Base-by-base conservation (phyloP, 2,113 vertebrate genomes). In the Ardeotis arabs region DNA sequence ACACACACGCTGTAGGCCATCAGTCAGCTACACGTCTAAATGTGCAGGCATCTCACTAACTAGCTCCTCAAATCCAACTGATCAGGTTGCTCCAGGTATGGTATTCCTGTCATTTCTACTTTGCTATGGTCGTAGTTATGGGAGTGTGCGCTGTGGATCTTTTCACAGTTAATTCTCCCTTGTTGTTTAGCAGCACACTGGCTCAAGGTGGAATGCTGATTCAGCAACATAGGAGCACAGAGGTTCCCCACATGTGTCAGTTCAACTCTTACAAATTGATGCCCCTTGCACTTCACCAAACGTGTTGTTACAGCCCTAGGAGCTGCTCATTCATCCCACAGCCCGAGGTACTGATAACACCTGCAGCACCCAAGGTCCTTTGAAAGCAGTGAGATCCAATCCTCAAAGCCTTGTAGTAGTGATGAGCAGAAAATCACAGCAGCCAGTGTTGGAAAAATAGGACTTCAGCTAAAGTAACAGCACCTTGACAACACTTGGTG, bases 401-500 rank as follows among this genome's bases (percentile, higher is more conserved):
- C 69, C 84, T 63, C 44, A 52, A 56, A 87, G 58, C 44, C 78
- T 50, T 59, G 27, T 78, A 88, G 68, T 15, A 67, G 73, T 13
- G 80, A 96, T 70, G 90, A 90, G 87, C 59, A 92, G 85, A 91
- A 95, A 95, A 69, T 83, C 79, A 64, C 74, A 60, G 80, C 84
- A 95, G 56, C 49, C 4, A 0, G 25, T 41, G 49, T 9, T 85
- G 76, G 74, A 68, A 92, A 89, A 95, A 93, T 10, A 91, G 60
- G 84, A 89, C 90, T 95, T 94, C 94, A 86, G 77, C 95, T 96
- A 92, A 93, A 96, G 97, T 93, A 94, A 94, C 75, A 59, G 75
- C 92, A 95, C 97, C 98, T 96, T 97, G 97, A 98, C 98, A 97
- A 97, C 91, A 95, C 84, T 96, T 89, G 75, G 93, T 20, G 55